phyloP scores from a whole-genome alignment of 2,113 vertebrate species.

The Galeopterus variegatus region DNA sequence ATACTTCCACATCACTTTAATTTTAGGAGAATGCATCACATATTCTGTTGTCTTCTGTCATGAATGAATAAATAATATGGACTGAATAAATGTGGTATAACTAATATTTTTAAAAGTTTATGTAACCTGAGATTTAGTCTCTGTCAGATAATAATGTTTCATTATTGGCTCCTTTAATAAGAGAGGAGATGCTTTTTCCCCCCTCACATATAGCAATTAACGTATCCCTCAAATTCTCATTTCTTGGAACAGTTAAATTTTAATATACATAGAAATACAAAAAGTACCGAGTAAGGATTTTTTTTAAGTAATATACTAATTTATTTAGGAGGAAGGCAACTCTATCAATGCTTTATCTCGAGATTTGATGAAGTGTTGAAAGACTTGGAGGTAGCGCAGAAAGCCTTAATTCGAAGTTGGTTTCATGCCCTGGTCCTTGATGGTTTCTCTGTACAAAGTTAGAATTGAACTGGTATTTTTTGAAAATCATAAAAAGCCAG shows the following conservation, averaged over 20 bases:
- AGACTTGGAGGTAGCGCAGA: constrained; percentile 61
- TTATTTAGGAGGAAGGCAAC: constrained; percentile 49
- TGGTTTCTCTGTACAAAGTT: constrained; percentile 69
- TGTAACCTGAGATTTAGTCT: constrained; percentile 8
- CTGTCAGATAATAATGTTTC: not conserved
- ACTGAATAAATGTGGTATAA: constrained; percentile 5
- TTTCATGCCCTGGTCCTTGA: constrained; percentile 49
- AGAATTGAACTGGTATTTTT: constrained; percentile 67
- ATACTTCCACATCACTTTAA: constrained; percentile 19
- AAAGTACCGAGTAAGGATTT: not conserved
- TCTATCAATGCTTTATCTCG: constrained; percentile 19
- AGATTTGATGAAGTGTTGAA: constrained; percentile 57
- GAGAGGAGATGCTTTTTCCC: constrained; percentile 16
- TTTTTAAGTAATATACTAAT: constrained; percentile 60
- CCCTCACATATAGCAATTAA: not conserved
- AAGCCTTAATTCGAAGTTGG: constrained; percentile 62
- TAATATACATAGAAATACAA: not conserved
- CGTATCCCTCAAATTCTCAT: constrained; percentile 20
- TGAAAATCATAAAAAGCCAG: constrained; percentile 62
- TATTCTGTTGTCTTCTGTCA: constrained; percentile 36
- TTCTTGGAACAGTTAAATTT: constrained; percentile 67
- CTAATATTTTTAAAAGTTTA: constrained; percentile 35
- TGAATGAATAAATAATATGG: constrained; percentile 15
- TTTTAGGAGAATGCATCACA: constrained; percentile 1
- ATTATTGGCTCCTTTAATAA: constrained; percentile 11